These are phyloP conservation scores for Felis chaus DNA, from an alignment of 2,113 vertebrate genomes.

Conservation along the genomic window DNA sequence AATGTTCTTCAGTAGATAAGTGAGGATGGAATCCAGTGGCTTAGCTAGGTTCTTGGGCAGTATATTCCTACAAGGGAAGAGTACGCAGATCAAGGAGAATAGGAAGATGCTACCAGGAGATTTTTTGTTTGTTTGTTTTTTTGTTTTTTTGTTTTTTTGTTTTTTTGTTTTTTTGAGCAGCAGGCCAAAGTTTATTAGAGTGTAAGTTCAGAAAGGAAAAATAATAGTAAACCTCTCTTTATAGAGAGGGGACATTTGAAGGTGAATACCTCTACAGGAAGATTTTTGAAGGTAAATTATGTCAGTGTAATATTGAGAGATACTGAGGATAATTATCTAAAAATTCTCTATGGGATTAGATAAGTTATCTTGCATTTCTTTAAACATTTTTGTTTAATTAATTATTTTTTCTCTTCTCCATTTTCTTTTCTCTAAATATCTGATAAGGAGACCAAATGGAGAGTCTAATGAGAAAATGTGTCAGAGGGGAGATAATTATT, in stretches of 20 bases:
- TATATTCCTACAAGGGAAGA: not conserved
- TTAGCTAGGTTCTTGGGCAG: not conserved
- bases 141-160: too few species aligned
- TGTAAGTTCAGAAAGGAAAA: too few species aligned
- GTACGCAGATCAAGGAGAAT: not conserved
- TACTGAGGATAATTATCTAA: not conserved
- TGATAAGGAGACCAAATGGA: not conserved
- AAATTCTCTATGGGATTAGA: not conserved
- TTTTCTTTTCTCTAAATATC: not conserved
- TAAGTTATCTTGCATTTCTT: not conserved
- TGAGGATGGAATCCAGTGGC: not conserved
- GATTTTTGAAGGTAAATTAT: not conserved
- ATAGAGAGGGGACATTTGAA: too few species aligned
- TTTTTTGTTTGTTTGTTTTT: not conserved
- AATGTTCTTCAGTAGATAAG: not conserved
- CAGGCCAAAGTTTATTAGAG: too few species aligned
- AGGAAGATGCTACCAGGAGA: not conserved
- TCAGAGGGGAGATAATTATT: not conserved
- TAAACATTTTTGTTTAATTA: not conserved
- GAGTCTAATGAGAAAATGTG: not conserved
- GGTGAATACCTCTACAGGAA: not conserved
- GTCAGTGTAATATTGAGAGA: not conserved
- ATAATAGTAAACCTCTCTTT: too few species aligned
- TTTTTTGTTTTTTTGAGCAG: too few species aligned
- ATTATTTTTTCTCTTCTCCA: not conserved